phyloP scores from a whole-genome alignment of 1,140 invertebrate species.

The Scaptodrosophila lebanonensis region DNA sequence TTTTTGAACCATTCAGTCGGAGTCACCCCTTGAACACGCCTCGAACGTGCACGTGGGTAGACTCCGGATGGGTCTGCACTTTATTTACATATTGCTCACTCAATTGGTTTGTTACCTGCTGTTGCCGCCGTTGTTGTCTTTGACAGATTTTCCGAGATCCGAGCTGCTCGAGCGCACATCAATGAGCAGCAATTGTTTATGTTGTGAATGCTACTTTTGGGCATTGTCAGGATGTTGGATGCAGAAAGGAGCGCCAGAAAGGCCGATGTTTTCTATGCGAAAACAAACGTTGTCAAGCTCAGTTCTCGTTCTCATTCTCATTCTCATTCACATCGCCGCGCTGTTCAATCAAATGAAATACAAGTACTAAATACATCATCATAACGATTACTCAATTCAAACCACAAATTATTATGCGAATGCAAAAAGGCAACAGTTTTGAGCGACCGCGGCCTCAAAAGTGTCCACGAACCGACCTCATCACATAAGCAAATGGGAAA shows the following conservation, averaged over 20 bases:
- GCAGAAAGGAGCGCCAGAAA: too few relatives aligned
- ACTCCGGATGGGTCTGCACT: slow-evolving; percentile 29
- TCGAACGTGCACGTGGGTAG: background rate
- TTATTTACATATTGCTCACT: slow-evolving; percentile 73
- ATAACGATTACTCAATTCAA: slow-evolving; percentile 35
- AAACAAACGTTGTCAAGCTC: too few relatives aligned
- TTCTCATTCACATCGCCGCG: too few relatives aligned
- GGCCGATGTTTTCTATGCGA: too few relatives aligned
- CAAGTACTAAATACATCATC: too few relatives aligned
- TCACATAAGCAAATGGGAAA: slow-evolving; percentile 71
- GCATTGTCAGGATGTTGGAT: too few relatives aligned
- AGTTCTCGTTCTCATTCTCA: too few relatives aligned
- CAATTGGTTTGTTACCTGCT: slow-evolving; percentile 74
- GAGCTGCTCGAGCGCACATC: slow-evolving; percentile 46
- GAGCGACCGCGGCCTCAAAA: background rate
- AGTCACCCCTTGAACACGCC: slow-evolving; percentile 2
- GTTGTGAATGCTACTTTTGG: too few relatives aligned
- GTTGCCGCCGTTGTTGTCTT: slow-evolving; percentile 55
- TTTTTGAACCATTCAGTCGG: slow-evolving; percentile 15
- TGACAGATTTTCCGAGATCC: slow-evolving; percentile 70
- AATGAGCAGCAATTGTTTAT: slow-evolving; percentile 48
- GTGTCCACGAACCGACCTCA: slow-evolving; percentile 15
- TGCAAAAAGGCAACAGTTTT: slow-evolving; percentile 52
- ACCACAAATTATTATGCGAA: slow-evolving; percentile 55
- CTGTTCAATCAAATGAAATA: too few relatives aligned